These are phyloP conservation scores for Cephalopholis sonnerati DNA, from an alignment of 2,113 vertebrate genomes.

Conservation along the genomic window DNA sequence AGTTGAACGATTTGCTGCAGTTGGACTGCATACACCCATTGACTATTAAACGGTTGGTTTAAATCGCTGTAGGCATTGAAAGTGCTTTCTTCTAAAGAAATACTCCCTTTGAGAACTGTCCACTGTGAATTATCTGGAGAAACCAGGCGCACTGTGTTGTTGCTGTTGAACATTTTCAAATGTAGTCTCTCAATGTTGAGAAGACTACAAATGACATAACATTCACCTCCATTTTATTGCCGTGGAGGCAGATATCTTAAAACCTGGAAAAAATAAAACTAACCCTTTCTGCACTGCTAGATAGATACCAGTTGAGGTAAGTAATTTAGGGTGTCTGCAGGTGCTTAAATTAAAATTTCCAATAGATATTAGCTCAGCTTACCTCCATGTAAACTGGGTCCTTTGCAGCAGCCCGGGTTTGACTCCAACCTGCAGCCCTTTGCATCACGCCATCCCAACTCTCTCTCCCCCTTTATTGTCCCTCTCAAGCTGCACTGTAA, in stretches of 20 bases:
- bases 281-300: background rate
- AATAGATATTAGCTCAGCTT: too few species aligned
- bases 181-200: background rate
- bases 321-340: too few species aligned
- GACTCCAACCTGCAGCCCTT: too few species aligned
- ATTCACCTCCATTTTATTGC: background rate
- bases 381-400: too few species aligned
- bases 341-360: too few species aligned
- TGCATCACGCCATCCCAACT: too few species aligned
- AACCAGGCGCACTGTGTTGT: background rate
- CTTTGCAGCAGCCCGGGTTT: too few species aligned
- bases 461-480: too few species aligned
- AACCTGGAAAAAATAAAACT: background rate
- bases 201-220: background rate
- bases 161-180: background rate
- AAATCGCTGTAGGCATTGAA: background rate
- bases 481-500: too few species aligned
- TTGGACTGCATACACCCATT: background rate
- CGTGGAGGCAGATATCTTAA: background rate
- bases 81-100: background rate
- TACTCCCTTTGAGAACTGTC: background rate
- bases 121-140: background rate
- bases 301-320: background rate
- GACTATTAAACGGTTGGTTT: background rate
- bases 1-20: background rate